These are phyloP conservation scores for Saccopteryx bilineata DNA, from an alignment of 2,113 vertebrate genomes.

Conservation along the genomic window DNA sequence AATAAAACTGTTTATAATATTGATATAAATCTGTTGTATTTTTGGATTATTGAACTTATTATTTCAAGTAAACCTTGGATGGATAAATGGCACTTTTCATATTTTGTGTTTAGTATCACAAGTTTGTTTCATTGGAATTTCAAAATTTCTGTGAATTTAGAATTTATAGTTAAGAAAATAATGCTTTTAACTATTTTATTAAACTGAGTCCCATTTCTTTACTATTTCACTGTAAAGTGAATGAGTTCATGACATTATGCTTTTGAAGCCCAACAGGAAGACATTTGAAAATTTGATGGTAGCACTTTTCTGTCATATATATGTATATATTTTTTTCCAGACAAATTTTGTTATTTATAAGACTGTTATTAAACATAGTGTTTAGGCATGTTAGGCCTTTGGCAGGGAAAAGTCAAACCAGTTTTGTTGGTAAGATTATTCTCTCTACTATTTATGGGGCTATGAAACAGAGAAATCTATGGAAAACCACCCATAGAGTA, in stretches of 20 bases:
- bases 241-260: constrained; percentile 2
- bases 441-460: background rate
- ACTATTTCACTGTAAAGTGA: constrained; percentile 9
- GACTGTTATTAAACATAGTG: background rate
- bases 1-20: constrained; percentile 31
- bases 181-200: constrained; percentile 14
- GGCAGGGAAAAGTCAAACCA: background rate
- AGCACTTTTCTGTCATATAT: background rate
- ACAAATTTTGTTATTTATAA: background rate
- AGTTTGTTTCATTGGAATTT: constrained; percentile 55
- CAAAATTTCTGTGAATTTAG: constrained; percentile 51
- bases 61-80: background rate
- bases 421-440: background rate
- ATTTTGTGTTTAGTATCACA: background rate
- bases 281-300: constrained; percentile 27
- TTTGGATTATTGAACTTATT: constrained; percentile 39
- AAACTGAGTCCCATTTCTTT: background rate
- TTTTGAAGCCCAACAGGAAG: background rate
- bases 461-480: constrained; percentile 23
- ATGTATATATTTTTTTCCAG: no score
- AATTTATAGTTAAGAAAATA: constrained; percentile 51
- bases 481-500: background rate
- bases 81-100: background rate
- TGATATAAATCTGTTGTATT: background rate
- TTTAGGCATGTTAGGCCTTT: background rate